Conservation (phyloP, 2,888 invertebrate species). For the Hirtodrosophila alboralis region DNA sequence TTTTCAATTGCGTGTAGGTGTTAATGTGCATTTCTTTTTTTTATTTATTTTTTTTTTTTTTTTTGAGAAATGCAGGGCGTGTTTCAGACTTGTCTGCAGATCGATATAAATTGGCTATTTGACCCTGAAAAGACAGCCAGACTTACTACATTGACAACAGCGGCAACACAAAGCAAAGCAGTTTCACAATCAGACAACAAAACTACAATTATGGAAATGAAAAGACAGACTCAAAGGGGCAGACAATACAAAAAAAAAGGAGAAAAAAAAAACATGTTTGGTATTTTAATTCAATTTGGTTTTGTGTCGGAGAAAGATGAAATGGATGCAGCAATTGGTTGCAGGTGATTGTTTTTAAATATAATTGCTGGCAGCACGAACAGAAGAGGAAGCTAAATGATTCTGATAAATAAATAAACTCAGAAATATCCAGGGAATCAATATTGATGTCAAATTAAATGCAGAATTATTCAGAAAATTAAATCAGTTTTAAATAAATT, state of each 20-base stretch:
- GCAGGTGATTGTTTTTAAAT: conserved; percentile 3
- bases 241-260: too few relatives aligned
- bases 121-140: conserved; percentile 73
- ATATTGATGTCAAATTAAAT: too few relatives aligned
- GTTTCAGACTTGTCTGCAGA: conserved; percentile 34
- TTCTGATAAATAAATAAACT: not conserved
- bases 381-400: conserved; percentile 19
- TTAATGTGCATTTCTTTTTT: conserved; percentile 27
- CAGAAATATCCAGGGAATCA: too few relatives aligned
- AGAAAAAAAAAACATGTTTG: conserved; percentile 51
- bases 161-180: conserved; percentile 46
- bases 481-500: too few relatives aligned
- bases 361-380: not conserved
- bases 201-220: conserved; percentile 71
- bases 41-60: conserved; percentile 13
- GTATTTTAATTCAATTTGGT: conserved; percentile 71
- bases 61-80: conserved; percentile 24
- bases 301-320: conserved; percentile 44
- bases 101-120: conserved; percentile 77
- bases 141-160: conserved; percentile 41
- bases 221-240: too few relatives aligned
- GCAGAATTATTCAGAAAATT: too few relatives aligned
- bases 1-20: conserved; percentile 41
- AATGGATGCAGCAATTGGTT: conserved; percentile 38
- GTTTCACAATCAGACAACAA: conserved; percentile 43